Evolutionary conservation across 2,888 invertebrate species (phyloP).

Genomic region (Hemithea aestivaria): DNA sequence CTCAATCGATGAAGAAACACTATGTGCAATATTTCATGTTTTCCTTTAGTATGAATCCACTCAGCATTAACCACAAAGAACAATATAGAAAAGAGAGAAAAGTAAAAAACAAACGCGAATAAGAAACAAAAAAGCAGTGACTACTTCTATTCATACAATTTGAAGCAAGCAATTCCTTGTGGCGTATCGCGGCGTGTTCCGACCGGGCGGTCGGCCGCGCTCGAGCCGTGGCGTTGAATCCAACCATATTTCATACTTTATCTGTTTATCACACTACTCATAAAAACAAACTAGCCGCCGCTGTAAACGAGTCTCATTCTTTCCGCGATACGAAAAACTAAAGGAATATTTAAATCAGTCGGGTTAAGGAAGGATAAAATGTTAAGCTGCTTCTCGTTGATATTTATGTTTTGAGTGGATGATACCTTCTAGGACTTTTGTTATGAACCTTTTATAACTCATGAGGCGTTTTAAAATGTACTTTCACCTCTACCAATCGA

Average conservation of each 20-base stretch:
- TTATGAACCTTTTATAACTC: no score
- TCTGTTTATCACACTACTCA: constrained; percentile 25
- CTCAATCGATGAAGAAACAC: no score
- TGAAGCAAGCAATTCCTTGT: neutral
- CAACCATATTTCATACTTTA: constrained; percentile 17
- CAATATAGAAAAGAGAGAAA: no score
- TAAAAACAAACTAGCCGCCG: constrained; percentile 27
- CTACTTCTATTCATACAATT: neutral
- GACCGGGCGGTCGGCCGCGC: no score
- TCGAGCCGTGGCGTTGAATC: constrained; percentile 7
- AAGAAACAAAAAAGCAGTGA: neutral
- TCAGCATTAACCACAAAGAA: no score
- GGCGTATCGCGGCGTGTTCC: no score
- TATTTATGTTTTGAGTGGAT: constrained; percentile 2
- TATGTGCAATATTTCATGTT: no score
- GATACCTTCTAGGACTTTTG: no score
- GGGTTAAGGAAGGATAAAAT: constrained; percentile 21
- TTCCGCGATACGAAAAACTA: constrained; percentile 25
- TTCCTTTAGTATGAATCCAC: no score
- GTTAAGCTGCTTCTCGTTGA: constrained; percentile 3
- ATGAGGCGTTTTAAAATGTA: no score
- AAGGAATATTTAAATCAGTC: constrained; percentile 28
- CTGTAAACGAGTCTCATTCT: constrained; percentile 26
- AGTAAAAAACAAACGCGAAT: no score
- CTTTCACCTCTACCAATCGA: no score